Percentiles rank a stretch among this genome's conserved stretches.
Conservation (phyloP, 1,140 invertebrate genomes). For the Meteorus sp. region DNA sequence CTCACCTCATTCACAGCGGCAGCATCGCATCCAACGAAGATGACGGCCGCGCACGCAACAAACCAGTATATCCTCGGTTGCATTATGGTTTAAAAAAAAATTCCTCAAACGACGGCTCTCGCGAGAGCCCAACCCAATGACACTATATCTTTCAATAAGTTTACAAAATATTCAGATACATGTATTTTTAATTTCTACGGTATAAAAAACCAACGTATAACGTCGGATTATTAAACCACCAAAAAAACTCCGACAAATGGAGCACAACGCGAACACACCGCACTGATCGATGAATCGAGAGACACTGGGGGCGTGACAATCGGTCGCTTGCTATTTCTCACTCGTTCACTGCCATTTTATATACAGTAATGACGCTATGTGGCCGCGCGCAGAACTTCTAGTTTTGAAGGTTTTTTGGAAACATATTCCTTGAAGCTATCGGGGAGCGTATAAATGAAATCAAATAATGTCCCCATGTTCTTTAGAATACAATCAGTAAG, state of each 20-base stretch:
- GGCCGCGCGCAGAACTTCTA: slow-evolving; percentile 11
- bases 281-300: slow-evolving; percentile 51
- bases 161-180: background rate
- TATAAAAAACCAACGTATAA: slow-evolving; percentile 19
- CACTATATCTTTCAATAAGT: slow-evolving; percentile 3
- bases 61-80: slow-evolving; percentile 50
- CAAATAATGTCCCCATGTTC: too few species aligned
- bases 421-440: too few species aligned
- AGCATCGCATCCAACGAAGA: slow-evolving; percentile 42
- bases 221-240: slow-evolving; percentile 34
- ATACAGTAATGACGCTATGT: background rate
- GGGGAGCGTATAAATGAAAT: too few species aligned
- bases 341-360: background rate
- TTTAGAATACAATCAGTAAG: too few species aligned
- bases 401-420: too few species aligned
- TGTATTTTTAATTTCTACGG: background rate
- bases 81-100: slow-evolving; percentile 35
- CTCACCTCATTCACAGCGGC: slow-evolving; percentile 46
- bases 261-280: slow-evolving; percentile 51
- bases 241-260: slow-evolving; percentile 40
- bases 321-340: slow-evolving; percentile 29
- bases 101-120: slow-evolving; percentile 18
- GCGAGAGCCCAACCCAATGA: slow-evolving; percentile 19
- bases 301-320: slow-evolving; percentile 47
- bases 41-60: slow-evolving; percentile 38